A percentile compares a stretch with the other conserved stretches of the same genome.
Evolutionary conservation across 1,140 invertebrate genomes (phyloP).

Genomic region (Acromyrmex echinatior): DNA sequence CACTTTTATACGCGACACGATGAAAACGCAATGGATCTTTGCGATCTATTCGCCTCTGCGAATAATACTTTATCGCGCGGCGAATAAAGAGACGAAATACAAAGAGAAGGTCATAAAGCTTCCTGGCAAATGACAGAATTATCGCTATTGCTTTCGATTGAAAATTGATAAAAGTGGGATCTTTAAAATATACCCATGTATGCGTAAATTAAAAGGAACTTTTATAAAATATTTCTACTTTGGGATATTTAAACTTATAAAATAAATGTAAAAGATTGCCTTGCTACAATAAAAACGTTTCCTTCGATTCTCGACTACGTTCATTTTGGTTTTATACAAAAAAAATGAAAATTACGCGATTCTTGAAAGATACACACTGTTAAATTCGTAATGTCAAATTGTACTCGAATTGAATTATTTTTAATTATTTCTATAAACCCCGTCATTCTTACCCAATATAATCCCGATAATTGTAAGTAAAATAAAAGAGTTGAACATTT

Average conservation of each 20-base stretch:
- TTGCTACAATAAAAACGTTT: background rate
- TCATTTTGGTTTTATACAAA: background rate
- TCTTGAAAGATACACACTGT: background rate
- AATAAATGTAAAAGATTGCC: background rate
- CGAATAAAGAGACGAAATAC: background rate
- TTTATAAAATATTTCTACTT: conserved; percentile 9
- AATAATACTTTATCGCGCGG: conserved; percentile 23
- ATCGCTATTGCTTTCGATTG: conserved; percentile 12
- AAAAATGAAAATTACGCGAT: background rate
- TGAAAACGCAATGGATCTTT: conserved; percentile 35
- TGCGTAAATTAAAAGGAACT: background rate
- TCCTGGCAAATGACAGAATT: background rate
- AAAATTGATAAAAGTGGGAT: background rate
- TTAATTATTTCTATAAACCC: too few species aligned
- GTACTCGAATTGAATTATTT: too few species aligned
- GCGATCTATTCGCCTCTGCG: background rate
- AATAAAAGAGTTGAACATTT: too few species aligned
- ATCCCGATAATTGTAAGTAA: too few species aligned
- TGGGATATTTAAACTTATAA: background rate
- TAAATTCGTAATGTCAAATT: too few species aligned
- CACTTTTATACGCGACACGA: conserved; percentile 5
- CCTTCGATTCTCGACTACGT: background rate
- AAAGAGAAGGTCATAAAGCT: background rate
- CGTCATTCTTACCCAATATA: too few species aligned
- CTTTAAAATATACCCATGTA: background rate